These are phyloP conservation scores for Hippocampus mohnikei DNA, from an alignment of 2,113 vertebrate genomes.

Conservation along the genomic window DNA sequence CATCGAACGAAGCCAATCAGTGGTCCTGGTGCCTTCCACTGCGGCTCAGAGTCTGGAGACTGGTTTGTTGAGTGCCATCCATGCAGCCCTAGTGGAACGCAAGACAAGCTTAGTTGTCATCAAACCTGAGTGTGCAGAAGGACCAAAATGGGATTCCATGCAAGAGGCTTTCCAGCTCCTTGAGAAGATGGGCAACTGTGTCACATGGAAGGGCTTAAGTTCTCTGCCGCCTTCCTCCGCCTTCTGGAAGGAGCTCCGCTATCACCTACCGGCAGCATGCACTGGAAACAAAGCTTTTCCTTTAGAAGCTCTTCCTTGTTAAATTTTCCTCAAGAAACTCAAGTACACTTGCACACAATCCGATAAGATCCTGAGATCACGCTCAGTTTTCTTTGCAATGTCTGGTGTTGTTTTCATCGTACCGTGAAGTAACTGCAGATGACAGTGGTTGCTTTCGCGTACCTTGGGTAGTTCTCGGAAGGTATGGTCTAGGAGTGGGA, in stretches of 20 bases:
- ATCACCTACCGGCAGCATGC: constrained; percentile 73
- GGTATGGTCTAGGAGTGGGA: no score
- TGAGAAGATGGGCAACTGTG: constrained; percentile 66
- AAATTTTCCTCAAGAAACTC: background rate
- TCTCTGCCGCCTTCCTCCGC: constrained; percentile 70
- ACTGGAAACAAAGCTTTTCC: background rate
- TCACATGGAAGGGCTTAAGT: constrained; percentile 77
- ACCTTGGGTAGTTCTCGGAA: no score
- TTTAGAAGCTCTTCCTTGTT: background rate
- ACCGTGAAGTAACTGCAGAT: background rate
- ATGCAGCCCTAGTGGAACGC: constrained; percentile 83
- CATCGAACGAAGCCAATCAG: constrained; percentile 78
- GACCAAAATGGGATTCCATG: constrained; percentile 35
- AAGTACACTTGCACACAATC: background rate
- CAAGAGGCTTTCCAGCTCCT: constrained; percentile 77
- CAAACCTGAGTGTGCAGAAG: constrained; percentile 60
- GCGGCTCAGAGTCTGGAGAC: constrained; percentile 56
- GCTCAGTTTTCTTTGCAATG: background rate
- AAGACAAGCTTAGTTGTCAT: constrained; percentile 83
- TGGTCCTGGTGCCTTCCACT: constrained; percentile 79
- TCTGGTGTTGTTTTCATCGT: background rate
- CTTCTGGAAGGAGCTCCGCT: constrained; percentile 87
- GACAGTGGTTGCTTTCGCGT: no score
- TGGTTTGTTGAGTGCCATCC: constrained; percentile 78
- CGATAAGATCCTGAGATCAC: background rate